A percentile compares a stretch with the other conserved stretches of the same genome.
Conservation (phyloP, 2,888 invertebrate genomes). For the Phalera bucephala region DNA sequence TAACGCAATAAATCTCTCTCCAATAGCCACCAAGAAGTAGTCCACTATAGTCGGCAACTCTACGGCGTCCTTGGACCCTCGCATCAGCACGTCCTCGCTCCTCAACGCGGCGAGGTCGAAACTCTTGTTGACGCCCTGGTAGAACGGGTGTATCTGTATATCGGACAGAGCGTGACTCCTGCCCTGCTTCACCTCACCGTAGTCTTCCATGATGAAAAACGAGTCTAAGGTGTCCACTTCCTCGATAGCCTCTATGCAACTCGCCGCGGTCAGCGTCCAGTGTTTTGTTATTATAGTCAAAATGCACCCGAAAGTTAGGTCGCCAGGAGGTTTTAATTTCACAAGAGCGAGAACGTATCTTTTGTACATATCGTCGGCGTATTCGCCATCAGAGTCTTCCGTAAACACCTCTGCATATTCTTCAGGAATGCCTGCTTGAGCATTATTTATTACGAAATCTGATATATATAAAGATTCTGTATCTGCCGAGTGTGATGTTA, state of each 20-base stretch:
- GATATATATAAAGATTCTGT: background rate
- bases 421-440: too few relatives aligned
- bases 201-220: conserved; percentile 56
- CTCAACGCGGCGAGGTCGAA: conserved; percentile 57
- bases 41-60: conserved; percentile 45
- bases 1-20: conserved; percentile 52
- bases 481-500: background rate
- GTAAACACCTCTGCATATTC: conserved; percentile 9
- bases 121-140: conserved; percentile 40
- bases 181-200: conserved; percentile 35
- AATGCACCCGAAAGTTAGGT: conserved; percentile 59
- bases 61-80: conserved; percentile 10
- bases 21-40: conserved; percentile 49
- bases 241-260: conserved; percentile 64
- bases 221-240: conserved; percentile 60
- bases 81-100: conserved; percentile 36
- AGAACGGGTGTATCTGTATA: conserved; percentile 56
- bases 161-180: conserved; percentile 42
- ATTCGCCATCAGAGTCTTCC: conserved; percentile 28
- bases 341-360: conserved; percentile 52
- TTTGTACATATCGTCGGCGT: conserved; percentile 25
- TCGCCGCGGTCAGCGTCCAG: conserved; percentile 67
- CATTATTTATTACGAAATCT: too few relatives aligned
- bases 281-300: conserved; percentile 50
- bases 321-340: conserved; percentile 45